A percentile compares a stretch with the other conserved stretches of the same genome.
phyloP scores from a whole-genome alignment of 2,888 invertebrate genomes.

The Pristionchus japonicus region DNA sequence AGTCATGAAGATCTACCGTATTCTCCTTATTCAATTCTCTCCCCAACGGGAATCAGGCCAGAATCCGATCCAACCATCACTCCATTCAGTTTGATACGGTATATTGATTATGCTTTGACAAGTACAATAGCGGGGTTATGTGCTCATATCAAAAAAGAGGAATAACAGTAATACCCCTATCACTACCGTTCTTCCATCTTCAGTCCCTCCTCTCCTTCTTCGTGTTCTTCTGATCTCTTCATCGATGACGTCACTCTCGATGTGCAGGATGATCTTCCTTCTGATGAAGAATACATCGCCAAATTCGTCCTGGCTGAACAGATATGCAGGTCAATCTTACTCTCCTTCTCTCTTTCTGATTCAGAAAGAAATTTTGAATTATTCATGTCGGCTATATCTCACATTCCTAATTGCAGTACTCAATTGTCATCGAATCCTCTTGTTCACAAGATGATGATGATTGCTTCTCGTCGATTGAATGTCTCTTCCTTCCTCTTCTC shows the following conservation, averaged over 20 bases:
- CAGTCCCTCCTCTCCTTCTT: constrained; percentile 19
- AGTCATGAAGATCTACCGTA: constrained; percentile 13
- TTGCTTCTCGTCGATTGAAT: constrained; percentile 62
- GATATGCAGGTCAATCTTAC: constrained; percentile 68
- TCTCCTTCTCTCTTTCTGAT: neutral
- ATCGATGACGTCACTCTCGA: constrained; percentile 55
- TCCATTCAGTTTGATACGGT: constrained; percentile 24
- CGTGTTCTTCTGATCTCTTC: constrained; percentile 1
- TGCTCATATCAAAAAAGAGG: neutral
- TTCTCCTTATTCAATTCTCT: neutral
- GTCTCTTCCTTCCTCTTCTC: constrained; percentile 68
- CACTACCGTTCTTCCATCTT: neutral
- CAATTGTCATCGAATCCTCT: constrained; percentile 66
- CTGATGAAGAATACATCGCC: constrained; percentile 69
- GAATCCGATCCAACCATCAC: neutral
- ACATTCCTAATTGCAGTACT: constrained; percentile 56
- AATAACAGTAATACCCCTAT: neutral
- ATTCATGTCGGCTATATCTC: neutral
- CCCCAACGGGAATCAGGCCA: neutral
- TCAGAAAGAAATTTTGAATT: neutral
- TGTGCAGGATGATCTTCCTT: constrained; percentile 56
- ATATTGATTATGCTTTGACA: neutral
- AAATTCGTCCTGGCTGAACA: constrained; percentile 71
- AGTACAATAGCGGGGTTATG: neutral
- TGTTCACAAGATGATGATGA: constrained; percentile 66